Conservation (phyloP, 2,888 invertebrate species). For the Eupithecia dodoneata region DNA sequence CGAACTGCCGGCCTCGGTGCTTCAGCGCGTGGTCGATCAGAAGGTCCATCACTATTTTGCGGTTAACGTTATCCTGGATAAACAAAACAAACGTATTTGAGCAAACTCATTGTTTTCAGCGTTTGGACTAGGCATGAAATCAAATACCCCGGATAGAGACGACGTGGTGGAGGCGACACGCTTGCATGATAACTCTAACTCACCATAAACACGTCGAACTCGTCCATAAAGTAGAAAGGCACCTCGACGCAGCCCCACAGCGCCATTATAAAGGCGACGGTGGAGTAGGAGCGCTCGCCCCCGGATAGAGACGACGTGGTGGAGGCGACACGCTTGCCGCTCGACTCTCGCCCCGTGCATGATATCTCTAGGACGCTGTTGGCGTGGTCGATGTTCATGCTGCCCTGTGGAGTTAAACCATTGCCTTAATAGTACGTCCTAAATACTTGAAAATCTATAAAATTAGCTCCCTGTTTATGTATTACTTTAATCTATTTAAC, state of each 20-base stretch:
- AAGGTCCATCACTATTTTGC: slow-evolving; percentile 90
- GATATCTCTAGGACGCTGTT: slow-evolving; percentile 60
- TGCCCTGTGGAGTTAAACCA: slow-evolving; percentile 69
- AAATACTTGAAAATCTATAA: no score
- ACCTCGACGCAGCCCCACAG: slow-evolving; percentile 96
- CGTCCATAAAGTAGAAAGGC: slow-evolving; percentile 97
- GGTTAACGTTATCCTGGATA: slow-evolving; percentile 91
- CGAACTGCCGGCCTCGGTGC: slow-evolving; percentile 89
- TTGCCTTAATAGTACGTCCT: background rate
- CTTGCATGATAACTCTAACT: slow-evolving; percentile 62
- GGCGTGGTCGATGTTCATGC: slow-evolving; percentile 77
- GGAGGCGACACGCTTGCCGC: slow-evolving; percentile 45
- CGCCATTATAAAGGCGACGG: slow-evolving; percentile 95
- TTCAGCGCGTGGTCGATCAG: slow-evolving; percentile 89
- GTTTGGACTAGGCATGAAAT: background rate
- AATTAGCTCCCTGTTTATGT: no score
- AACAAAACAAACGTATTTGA: no score
- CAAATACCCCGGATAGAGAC: slow-evolving; percentile 90
- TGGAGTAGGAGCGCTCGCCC: slow-evolving; percentile 98
- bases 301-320: slow-evolving; percentile 91
- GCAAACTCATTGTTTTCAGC: background rate
- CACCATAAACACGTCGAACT: slow-evolving; percentile 99
- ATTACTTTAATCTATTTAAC: no score
- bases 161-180: slow-evolving; percentile 67
- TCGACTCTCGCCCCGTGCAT: slow-evolving; percentile 66